A percentile compares a stretch with the other conserved stretches of the same genome.
Evolutionary conservation across 2,888 invertebrate genomes (phyloP).

Genomic region (Oxystoma pomonae): DNA sequence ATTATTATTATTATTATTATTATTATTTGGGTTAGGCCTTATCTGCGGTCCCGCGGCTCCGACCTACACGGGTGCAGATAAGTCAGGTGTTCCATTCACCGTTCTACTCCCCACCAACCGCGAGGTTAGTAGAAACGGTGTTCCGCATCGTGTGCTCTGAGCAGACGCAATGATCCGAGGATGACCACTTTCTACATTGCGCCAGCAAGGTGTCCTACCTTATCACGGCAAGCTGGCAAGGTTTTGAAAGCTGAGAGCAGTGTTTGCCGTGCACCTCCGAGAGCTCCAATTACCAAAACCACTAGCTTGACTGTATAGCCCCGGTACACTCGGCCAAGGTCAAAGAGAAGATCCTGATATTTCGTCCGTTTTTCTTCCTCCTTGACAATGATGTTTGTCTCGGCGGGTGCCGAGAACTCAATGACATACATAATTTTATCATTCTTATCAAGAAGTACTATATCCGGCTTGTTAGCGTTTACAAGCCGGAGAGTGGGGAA

Average conservation of each 20-base stretch:
- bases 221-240: background rate
- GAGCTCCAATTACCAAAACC: background rate
- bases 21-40: background rate
- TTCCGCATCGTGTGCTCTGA: background rate
- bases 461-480: background rate
- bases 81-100: background rate
- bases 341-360: background rate
- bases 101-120: background rate
- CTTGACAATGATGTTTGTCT: background rate
- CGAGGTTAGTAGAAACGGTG: background rate
- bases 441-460: background rate
- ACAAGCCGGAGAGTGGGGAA: background rate
- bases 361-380: background rate
- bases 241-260: background rate
- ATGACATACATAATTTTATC: background rate
- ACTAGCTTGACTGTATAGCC: background rate
- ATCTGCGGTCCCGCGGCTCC: background rate
- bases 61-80: background rate
- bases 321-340: background rate
- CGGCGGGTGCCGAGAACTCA: background rate
- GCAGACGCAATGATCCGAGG: background rate
- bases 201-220: background rate
- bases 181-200: background rate
- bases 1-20: background rate
- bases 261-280: background rate